Conservation (phyloP, 2,888 invertebrate species). For the Drosophila maculinotata region DNA sequence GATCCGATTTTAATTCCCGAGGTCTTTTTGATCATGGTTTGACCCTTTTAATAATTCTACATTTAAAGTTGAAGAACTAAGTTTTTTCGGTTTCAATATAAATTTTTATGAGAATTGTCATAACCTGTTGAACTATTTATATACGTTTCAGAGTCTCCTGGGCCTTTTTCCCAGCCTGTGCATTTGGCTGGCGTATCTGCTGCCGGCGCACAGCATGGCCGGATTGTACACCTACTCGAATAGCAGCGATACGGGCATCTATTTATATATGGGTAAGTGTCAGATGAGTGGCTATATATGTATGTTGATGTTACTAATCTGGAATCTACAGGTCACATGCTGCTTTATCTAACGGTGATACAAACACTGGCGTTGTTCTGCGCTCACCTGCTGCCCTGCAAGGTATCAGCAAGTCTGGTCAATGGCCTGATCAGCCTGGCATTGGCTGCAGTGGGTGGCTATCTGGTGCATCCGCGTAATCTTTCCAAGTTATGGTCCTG, state of each 20-base stretch:
- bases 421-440: conserved; percentile 88
- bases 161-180: conserved; percentile 92
- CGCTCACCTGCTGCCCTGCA: conserved; percentile 89
- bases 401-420: conserved; percentile 88
- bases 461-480: conserved; percentile 89
- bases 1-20: too few species aligned
- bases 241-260: conserved; percentile 89
- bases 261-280: conserved; percentile 89
- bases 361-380: conserved; percentile 89
- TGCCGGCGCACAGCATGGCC: conserved; percentile 95
- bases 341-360: conserved; percentile 89
- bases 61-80: too few species aligned
- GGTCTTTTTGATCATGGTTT: too few species aligned
- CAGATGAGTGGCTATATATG: not conserved
- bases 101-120: too few species aligned
- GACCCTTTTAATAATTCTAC: too few species aligned
- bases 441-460: conserved; percentile 89
- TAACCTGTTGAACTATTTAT: too few species aligned
- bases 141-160: conserved; percentile 88
- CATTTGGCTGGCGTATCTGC: conserved; percentile 93
- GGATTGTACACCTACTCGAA: conserved; percentile 91
- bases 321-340: conserved; percentile 88
- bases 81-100: too few species aligned
- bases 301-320: not conserved
- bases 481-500: conserved; percentile 88